Percentiles rank a stretch among this genome's conserved stretches.
Conservation (phyloP, 1,140 invertebrate genomes). For the Aporrectodea caliginosa region DNA sequence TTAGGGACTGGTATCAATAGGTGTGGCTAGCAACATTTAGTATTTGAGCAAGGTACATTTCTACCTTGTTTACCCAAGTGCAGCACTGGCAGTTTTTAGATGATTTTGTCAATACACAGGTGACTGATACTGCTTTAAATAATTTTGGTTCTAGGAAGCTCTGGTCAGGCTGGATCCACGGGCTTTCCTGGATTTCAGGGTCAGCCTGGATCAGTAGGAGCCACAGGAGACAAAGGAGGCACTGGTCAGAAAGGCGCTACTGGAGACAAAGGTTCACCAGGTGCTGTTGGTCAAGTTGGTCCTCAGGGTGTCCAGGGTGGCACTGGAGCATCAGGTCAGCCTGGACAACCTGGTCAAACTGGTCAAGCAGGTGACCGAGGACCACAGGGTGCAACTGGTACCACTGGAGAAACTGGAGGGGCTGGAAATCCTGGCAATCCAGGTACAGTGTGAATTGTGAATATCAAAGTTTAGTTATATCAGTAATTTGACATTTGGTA, state of each 20-base stretch:
- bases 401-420: constrained; percentile 10
- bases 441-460: background rate
- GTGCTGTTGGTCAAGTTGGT: constrained; percentile 17
- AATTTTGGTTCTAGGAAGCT: constrained; percentile 10
- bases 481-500: too few relatives aligned
- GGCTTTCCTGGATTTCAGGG: constrained; percentile 9
- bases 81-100: too few relatives aligned
- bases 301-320: background rate
- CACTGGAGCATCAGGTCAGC: constrained; percentile 16
- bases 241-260: constrained; percentile 9
- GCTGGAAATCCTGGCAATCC: constrained; percentile 15
- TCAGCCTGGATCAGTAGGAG: background rate
- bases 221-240: constrained; percentile 8
- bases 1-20: too few relatives aligned
- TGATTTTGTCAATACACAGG: too few relatives aligned
- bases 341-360: constrained; percentile 4
- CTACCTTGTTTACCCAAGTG: too few relatives aligned
- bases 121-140: too few relatives aligned
- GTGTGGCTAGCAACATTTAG: too few relatives aligned
- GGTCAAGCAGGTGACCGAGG: background rate
- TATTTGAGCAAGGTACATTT: too few relatives aligned
- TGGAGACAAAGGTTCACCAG: constrained; percentile 13
- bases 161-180: constrained; percentile 15
- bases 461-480: too few relatives aligned
- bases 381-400: background rate